These are phyloP conservation scores for Syritta pipiens DNA, from an alignment of 2,888 invertebrate genomes.

Conservation along the genomic window DNA sequence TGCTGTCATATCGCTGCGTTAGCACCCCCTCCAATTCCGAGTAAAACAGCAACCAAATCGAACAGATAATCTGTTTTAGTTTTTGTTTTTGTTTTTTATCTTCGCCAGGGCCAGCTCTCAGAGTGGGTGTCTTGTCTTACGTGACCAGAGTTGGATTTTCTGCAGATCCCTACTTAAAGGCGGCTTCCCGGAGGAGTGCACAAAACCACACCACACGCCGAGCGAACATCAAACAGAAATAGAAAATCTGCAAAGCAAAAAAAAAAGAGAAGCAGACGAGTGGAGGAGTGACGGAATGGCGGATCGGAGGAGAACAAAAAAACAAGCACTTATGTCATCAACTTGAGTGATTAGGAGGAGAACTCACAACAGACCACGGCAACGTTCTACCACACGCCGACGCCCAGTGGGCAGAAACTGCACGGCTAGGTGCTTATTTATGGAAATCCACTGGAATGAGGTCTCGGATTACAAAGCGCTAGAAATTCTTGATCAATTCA, in stretches of 20 bases:
- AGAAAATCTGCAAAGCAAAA: constrained; percentile 54
- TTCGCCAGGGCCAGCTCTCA: no score
- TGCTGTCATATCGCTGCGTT: constrained; percentile 47
- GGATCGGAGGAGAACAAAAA: background rate
- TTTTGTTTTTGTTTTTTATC: no score
- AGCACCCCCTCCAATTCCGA: constrained; percentile 28
- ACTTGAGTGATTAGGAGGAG: constrained; percentile 53
- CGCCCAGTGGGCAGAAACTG: background rate
- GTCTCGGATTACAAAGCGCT: constrained; percentile 24
- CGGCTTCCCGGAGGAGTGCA: constrained; percentile 22
- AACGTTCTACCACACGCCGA: constrained; percentile 30
- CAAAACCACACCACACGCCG: constrained; percentile 22
- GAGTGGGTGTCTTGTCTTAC: constrained; percentile 26
- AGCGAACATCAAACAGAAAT: constrained; percentile 50
- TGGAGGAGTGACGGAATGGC: no score
- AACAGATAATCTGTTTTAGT: no score
- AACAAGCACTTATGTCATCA: constrained; percentile 48
- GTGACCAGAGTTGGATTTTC: constrained; percentile 47
- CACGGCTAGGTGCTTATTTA: constrained; percentile 18
- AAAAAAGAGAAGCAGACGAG: constrained; percentile 28
- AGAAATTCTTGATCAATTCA: constrained; percentile 45
- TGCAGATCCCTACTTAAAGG: constrained; percentile 8
- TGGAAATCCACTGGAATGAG: constrained; percentile 2
- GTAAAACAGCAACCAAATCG: constrained; percentile 21
- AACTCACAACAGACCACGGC: constrained; percentile 44